phyloP scores from a whole-genome alignment of 2,113 vertebrate species.

The Nycticryphes semicollaris region DNA sequence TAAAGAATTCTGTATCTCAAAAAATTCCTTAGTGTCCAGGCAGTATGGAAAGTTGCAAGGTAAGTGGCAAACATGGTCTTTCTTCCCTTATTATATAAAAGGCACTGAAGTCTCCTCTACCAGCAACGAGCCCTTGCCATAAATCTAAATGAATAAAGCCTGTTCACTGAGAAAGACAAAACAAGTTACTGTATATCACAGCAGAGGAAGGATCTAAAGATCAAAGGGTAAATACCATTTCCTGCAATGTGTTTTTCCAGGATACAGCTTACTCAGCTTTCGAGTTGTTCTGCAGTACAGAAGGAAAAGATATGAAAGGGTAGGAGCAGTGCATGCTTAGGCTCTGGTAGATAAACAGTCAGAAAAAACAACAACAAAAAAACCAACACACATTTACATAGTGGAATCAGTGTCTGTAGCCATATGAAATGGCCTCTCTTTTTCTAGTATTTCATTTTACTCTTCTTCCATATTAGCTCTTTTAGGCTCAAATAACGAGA shows the following conservation, averaged over 20 bases:
- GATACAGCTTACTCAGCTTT: conserved; percentile 1
- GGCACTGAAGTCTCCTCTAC: neutral
- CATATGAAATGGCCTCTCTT: neutral
- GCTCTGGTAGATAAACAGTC: neutral
- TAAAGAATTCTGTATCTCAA: neutral
- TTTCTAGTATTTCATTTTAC: neutral
- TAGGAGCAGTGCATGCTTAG: neutral
- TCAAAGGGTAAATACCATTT: conserved; percentile 46
- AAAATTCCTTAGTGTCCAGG: neutral
- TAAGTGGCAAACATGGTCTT: neutral
- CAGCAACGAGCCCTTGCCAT: neutral
- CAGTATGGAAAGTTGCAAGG: neutral
- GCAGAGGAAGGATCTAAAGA: conserved; percentile 13
- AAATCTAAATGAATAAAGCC: conserved; percentile 28
- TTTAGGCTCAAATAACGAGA: neutral
- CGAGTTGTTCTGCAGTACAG: neutral
- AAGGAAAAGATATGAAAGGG: neutral
- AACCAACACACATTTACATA: neutral
- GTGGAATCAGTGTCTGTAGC: neutral
- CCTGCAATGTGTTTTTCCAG: conserved; percentile 34
- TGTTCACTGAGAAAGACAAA: neutral
- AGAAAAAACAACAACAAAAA: neutral
- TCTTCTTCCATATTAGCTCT: neutral
- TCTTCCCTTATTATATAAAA: conserved; percentile 5
- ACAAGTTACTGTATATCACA: neutral